Conservation (phyloP, 2,113 vertebrate genomes). For the Poecilia latipinna region DNA sequence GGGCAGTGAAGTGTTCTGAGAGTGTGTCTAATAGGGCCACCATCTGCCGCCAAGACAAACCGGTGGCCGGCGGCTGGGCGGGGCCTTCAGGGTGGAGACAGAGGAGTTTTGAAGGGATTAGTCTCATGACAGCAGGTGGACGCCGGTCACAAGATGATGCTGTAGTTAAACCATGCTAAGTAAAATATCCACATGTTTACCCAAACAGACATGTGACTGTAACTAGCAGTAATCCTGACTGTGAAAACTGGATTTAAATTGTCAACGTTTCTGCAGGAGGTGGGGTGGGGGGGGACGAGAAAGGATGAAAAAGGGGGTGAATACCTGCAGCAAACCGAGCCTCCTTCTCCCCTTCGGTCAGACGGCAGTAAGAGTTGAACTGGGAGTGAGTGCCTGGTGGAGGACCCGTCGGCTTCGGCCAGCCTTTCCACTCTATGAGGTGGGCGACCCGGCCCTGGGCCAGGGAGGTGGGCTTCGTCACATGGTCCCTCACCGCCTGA, state of each 20-base stretch:
- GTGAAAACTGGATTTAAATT: not conserved
- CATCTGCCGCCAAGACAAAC: constrained; percentile 74
- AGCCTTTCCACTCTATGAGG: constrained; percentile 98
- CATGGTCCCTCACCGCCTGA: constrained; percentile 96
- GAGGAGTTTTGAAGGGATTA: constrained; percentile 59
- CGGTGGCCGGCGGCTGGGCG: constrained; percentile 31
- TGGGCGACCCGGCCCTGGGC: constrained; percentile 96
- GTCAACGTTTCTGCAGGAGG: not conserved
- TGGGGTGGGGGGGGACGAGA: not conserved
- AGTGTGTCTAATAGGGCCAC: constrained; percentile 70
- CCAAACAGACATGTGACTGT: constrained; percentile 13
- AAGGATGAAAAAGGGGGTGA: constrained; percentile 5
- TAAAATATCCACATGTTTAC: constrained; percentile 20
- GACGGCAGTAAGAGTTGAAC: constrained; percentile 93
- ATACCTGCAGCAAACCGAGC: constrained; percentile 94
- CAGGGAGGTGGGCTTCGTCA: constrained; percentile 98
- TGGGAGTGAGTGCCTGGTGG: constrained; percentile 86
- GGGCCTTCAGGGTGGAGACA: constrained; percentile 23
- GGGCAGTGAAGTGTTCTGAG: constrained; percentile 65
- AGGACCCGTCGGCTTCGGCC: constrained; percentile 90
- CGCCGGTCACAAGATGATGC: constrained; percentile 34
- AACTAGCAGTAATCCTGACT: not conserved
- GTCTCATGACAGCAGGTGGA: constrained; percentile 49
- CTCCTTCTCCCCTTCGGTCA: constrained; percentile 96
- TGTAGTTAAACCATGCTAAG: constrained; percentile 34